A percentile compares a stretch with the other conserved stretches of the same genome.
These are phyloP conservation scores for Leptestheria dahalacensis DNA, from an alignment of 1,140 invertebrate genomes.

Conservation along the genomic window DNA sequence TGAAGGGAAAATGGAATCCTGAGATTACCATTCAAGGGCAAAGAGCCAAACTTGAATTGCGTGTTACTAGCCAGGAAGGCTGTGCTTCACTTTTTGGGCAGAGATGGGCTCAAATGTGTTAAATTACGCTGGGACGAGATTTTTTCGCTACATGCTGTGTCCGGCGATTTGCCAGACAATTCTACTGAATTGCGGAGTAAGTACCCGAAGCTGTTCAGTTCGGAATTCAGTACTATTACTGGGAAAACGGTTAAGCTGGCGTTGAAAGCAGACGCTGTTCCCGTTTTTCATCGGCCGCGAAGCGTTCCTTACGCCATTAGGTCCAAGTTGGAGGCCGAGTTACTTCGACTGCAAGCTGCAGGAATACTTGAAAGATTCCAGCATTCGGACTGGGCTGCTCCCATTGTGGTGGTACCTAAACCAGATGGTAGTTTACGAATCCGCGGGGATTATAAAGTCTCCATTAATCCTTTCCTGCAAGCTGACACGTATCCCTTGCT, in stretches of 20 bases:
- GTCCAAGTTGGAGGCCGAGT: constrained; percentile 26
- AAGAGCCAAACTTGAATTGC: background rate
- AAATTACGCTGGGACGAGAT: too few species aligned
- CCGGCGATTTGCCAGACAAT: background rate
- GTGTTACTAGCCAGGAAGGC: background rate
- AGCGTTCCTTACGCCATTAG: too few species aligned
- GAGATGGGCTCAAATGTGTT: background rate
- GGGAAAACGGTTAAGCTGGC: background rate
- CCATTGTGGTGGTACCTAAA: too few species aligned
- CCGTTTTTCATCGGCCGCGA: constrained; percentile 27
- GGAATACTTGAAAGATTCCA: too few species aligned
- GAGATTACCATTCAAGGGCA: background rate
- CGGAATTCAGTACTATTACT: too few species aligned
- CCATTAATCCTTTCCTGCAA: constrained; percentile 26
- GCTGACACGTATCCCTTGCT: too few species aligned
- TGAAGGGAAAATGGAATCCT: background rate
- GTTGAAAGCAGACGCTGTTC: constrained; percentile 14
- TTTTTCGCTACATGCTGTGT: background rate
- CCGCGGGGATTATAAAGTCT: constrained; percentile 30
- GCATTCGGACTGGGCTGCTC: too few species aligned
- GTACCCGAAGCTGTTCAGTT: too few species aligned
- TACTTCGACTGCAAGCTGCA: constrained; percentile 24
- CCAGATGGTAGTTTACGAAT: too few species aligned
- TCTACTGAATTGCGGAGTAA: background rate
- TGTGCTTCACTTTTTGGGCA: background rate